Evolutionary conservation across 2,113 vertebrate species (phyloP).

Genomic region (Thunnus maccoyii): DNA sequence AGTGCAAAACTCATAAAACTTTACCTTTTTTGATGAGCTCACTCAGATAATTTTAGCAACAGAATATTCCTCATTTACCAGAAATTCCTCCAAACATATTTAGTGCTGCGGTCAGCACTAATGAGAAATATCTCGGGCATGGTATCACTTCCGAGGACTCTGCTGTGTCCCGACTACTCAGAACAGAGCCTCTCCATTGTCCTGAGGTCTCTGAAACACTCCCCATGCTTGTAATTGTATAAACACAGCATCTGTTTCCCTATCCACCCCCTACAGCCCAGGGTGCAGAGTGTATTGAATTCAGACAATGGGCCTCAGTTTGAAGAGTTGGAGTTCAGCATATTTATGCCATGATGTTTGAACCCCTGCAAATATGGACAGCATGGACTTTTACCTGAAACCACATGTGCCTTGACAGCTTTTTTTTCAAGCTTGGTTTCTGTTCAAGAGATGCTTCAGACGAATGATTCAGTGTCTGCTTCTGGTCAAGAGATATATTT

Average conservation of each 20-base stretch:
- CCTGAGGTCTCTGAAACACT: constrained; percentile 65
- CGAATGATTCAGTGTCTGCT: neutral
- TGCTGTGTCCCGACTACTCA: constrained; percentile 39
- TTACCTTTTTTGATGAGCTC: constrained; percentile 33
- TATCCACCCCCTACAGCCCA: constrained; percentile 68
- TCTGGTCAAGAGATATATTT: neutral
- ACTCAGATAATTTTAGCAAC: constrained; percentile 44
- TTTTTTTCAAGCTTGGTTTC: neutral
- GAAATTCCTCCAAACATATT: constrained; percentile 54
- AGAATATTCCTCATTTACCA: constrained; percentile 40
- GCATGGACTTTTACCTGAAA: constrained; percentile 63
- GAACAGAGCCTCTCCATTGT: constrained; percentile 82
- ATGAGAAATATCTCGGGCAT: constrained; percentile 79
- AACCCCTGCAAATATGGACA: constrained; percentile 59
- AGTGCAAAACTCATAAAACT: neutral
- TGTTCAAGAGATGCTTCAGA: constrained; percentile 4
- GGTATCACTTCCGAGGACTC: constrained; percentile 70
- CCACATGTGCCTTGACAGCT: constrained; percentile 54
- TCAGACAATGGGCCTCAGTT: constrained; percentile 78
- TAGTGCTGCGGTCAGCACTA: constrained; percentile 59
- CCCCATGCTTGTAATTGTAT: constrained; percentile 81
- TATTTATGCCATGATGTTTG: constrained; percentile 79
- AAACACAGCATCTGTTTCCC: constrained; percentile 82
- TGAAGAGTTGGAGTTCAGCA: constrained; percentile 66
- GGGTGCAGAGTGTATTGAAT: constrained; percentile 64